Conservation (phyloP, 2,113 vertebrate species). For the Cyrtonyx montezumae region DNA sequence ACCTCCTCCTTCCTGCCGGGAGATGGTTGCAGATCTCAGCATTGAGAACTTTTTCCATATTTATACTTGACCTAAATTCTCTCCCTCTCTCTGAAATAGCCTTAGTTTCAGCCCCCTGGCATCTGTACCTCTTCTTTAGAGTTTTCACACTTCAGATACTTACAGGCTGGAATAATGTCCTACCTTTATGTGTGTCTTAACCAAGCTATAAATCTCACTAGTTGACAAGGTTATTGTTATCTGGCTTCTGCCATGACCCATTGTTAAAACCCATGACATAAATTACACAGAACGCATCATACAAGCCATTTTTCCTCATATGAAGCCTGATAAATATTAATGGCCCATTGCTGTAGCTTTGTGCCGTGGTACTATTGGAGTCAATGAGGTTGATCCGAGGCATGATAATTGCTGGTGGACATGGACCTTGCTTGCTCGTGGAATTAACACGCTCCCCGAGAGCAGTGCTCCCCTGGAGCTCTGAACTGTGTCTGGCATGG, state of each 20-base stretch:
- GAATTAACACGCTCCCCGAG: background rate
- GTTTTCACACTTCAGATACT: slow-evolving; percentile 14
- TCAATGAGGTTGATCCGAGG: slow-evolving; percentile 61
- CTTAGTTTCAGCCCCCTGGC: slow-evolving; percentile 4
- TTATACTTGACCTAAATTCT: slow-evolving; percentile 40
- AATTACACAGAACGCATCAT: slow-evolving; percentile 58
- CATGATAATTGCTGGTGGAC: slow-evolving; percentile 55
- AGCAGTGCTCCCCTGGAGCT: background rate
- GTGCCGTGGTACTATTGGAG: background rate
- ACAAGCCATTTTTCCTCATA: slow-evolving; percentile 40
- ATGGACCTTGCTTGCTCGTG: background rate
- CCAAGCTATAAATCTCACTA: slow-evolving; percentile 52
- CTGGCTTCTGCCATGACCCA: slow-evolving; percentile 52
- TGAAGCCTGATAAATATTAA: slow-evolving; percentile 73
- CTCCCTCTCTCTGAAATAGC: background rate
- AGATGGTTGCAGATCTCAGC: background rate
- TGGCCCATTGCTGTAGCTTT: slow-evolving; percentile 45
- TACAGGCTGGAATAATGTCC: background rate
- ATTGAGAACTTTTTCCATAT: background rate
- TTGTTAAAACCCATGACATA: slow-evolving; percentile 66
- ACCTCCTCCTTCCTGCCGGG: slow-evolving; percentile 1
- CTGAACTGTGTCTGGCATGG: background rate
- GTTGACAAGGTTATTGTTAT: slow-evolving; percentile 66
- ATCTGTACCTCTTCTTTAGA: background rate
- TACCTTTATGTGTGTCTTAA: slow-evolving; percentile 31